Evolutionary conservation across 2,113 vertebrate genomes (phyloP).

Genomic region (Mandrillus leucophaeus): DNA sequence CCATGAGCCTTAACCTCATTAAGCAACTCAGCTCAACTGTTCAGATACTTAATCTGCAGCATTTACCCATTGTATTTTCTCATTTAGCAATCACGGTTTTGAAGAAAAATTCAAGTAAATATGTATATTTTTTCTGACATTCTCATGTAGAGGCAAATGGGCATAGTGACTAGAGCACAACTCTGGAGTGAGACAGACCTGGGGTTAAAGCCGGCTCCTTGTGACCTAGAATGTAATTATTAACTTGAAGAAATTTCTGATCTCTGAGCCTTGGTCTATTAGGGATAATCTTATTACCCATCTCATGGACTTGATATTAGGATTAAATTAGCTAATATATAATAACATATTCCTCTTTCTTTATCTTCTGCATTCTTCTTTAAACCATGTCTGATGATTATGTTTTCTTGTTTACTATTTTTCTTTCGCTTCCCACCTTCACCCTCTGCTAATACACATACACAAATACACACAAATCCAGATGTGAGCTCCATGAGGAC

Average conservation of each 20-base stretch:
- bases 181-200: not conserved
- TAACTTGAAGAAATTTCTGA: not conserved
- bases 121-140: not conserved
- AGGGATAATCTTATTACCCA: not conserved
- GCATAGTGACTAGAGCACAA: not conserved
- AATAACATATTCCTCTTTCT: not conserved
- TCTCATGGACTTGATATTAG: not conserved
- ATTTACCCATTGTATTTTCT: slow-evolving; percentile 35
- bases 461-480: not conserved
- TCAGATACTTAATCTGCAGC: slow-evolving; percentile 41
- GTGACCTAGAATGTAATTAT: not conserved
- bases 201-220: not conserved
- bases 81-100: not conserved
- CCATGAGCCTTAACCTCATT: slow-evolving; percentile 53
- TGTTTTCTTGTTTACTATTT: not conserved
- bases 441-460: not conserved
- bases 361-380: not conserved
- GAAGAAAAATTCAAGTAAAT: not conserved
- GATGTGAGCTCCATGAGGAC: not conserved
- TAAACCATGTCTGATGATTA: not conserved
- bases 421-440: not conserved
- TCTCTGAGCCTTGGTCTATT: not conserved
- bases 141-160: not conserved
- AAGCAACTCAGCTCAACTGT: slow-evolving; percentile 46
- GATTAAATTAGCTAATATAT: not conserved